A percentile compares a stretch with the other conserved stretches of the same genome.
These are phyloP conservation scores for Resseliella maxima DNA, from an alignment of 2,888 invertebrate genomes.

Conservation along the genomic window DNA sequence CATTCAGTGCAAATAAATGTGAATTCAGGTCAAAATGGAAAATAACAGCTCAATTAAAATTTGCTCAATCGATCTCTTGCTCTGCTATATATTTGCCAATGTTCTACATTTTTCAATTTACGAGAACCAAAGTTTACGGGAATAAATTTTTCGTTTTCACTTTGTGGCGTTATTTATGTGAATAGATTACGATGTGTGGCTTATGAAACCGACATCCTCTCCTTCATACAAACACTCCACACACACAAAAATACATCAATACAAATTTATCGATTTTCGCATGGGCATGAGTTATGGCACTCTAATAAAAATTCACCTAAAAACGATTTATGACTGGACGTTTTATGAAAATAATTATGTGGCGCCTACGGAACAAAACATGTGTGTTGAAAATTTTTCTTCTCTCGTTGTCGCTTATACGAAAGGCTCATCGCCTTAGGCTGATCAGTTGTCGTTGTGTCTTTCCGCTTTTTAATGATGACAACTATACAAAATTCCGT, in stretches of 20 bases:
- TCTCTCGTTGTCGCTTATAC: too few relatives aligned
- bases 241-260: slow-evolving; percentile 11
- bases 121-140: background rate
- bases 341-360: slow-evolving; percentile 12
- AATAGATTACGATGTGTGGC: slow-evolving; percentile 11
- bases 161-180: background rate
- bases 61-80: background rate
- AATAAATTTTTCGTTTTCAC: background rate
- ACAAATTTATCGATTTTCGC: slow-evolving; percentile 37
- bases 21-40: slow-evolving; percentile 21
- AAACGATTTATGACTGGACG: slow-evolving; percentile 16
- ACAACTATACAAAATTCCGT: slow-evolving; percentile 16
- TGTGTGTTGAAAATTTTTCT: background rate
- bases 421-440: background rate
- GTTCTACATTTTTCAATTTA: slow-evolving; percentile 25
- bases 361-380: background rate
- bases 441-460: background rate
- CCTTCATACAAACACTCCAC: too few relatives aligned
- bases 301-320: slow-evolving; percentile 33
- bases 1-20: slow-evolving; percentile 3
- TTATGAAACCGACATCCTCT: too few relatives aligned
- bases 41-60: slow-evolving; percentile 38
- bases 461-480: background rate
- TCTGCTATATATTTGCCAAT: background rate
- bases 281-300: slow-evolving; percentile 13